Base-by-base conservation (phyloP, 1,140 invertebrate species). In the Habropoda laboriosa region DNA sequence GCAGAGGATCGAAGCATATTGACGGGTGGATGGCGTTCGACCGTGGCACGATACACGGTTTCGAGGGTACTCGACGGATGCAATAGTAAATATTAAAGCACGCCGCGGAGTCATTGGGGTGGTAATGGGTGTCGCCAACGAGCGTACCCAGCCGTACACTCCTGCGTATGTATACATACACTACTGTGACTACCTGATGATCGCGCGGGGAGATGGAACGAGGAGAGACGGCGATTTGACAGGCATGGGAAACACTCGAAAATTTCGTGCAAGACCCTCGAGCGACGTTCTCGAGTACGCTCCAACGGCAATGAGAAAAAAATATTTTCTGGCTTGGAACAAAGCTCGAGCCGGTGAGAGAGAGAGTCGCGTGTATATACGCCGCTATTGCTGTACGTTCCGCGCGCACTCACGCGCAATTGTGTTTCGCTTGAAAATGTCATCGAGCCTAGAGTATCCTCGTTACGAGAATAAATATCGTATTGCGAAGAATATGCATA, bases 51-150 rank as follows among this genome's bases (percentile, higher is more conserved):
- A 87, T 88, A 87, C 84, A 83, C 85, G 86, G 49, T 45, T 57
- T 86, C 83, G 74, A 89, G 85, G 82, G 85, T 86, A 66, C 85
- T 90, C 82, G 77, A 89, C 82, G 72, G 80, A 89, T 87, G 84
- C 81, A 90, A 90, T 90, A 86, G 90, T 91, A 91, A 91, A 91
- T 91, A 92, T 90, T 90, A 89, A 89, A 89, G 81, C 87, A 83
- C 84, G 76, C 79, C 81, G 83, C 90, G 81, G 83, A 89, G 87
- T 91, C 89, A 87, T 73, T 77, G 86, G 84, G 72, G 73, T 57
- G 88, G 79, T 92, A 91, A 92, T 91, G 86, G 89, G 89, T 91
- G 90, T 90, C 89, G 85, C n/a, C 86, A 47, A 66, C 79, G 80
- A 89, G 85, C 68, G 82, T 16, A 27, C 5, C 3, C 5, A 8